Percentiles rank a stretch among this genome's conserved stretches.
These are phyloP conservation scores for Silurus aristotelis DNA, from an alignment of 2,797 vertebrate genomes.

Conservation along the genomic window DNA sequence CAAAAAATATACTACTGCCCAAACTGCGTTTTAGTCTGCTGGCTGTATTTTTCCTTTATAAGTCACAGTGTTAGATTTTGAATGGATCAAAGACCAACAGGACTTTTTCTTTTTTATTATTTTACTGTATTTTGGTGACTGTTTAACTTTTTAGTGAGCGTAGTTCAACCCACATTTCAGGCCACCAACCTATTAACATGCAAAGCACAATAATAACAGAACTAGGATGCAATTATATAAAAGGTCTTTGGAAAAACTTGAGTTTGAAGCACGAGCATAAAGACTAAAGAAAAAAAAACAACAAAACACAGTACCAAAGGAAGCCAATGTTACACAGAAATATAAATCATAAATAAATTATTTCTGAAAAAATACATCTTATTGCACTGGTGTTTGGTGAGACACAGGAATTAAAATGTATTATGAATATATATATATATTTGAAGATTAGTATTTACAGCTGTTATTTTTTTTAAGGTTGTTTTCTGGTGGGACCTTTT, in stretches of 20 bases:
- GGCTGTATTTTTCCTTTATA: not conserved
- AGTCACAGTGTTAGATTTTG: not conserved
- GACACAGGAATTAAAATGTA: not conserved
- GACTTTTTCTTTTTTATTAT: not conserved
- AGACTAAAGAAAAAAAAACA: not conserved
- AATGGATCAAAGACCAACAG: not conserved
- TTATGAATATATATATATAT: not conserved
- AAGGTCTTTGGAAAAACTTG: not conserved
- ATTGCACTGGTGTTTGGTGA: not conserved
- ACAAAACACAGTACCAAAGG: not conserved
- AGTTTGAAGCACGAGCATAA: not conserved
- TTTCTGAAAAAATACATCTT: not conserved
- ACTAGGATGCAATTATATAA: not conserved
- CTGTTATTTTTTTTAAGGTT: too few species aligned
- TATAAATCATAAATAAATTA: not conserved
- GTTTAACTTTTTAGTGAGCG: slow-evolving; percentile 12
- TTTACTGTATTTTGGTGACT: not conserved
- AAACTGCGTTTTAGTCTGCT: not conserved
- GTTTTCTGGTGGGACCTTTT: too few species aligned
- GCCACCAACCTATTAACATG: too few species aligned
- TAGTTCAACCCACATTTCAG: not conserved
- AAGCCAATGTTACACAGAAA: not conserved
- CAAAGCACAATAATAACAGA: not conserved
- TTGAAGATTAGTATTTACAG: not conserved
- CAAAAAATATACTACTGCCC: not conserved